phyloP scores from a whole-genome alignment of 2,797 vertebrate genomes.

The Aulostomus chinensis region DNA sequence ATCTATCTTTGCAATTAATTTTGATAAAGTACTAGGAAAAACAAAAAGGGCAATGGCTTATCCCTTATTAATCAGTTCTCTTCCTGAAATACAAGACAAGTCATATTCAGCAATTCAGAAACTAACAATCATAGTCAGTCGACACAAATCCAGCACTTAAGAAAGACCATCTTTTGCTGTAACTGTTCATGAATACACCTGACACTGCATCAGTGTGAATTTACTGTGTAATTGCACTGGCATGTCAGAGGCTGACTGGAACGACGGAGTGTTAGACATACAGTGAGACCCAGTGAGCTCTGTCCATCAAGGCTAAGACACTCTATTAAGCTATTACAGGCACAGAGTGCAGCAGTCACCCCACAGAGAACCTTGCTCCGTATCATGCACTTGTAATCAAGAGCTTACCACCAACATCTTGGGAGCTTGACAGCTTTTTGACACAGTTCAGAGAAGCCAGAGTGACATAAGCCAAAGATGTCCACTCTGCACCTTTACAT shows the following conservation, averaged over 20 bases:
- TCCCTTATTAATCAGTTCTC: background rate
- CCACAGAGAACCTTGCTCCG: slow-evolving; percentile 1
- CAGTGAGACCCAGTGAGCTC: background rate
- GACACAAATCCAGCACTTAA: no score
- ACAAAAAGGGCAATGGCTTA: background rate
- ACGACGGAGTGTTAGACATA: background rate
- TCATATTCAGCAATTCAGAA: background rate
- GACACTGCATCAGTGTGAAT: no score
- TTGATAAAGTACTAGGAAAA: slow-evolving; percentile 2
- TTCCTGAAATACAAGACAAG: background rate
- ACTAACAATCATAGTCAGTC: slow-evolving; percentile 3
- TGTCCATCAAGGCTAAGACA: slow-evolving; percentile 8
- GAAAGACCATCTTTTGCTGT: no score
- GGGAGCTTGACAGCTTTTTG: slow-evolving; percentile 2
- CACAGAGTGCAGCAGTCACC: background rate
- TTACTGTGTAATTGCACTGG: background rate
- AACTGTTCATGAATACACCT: no score
- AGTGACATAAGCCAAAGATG: background rate
- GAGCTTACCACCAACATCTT: background rate
- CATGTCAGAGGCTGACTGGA: background rate
- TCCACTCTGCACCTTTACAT: no score
- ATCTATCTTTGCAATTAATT: slow-evolving; percentile 5
- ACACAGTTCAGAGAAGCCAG: background rate
- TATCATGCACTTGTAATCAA: background rate
- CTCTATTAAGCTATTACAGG: background rate